Conservation (phyloP, 1,140 invertebrate species). For the Temnothorax nylanderi region DNA sequence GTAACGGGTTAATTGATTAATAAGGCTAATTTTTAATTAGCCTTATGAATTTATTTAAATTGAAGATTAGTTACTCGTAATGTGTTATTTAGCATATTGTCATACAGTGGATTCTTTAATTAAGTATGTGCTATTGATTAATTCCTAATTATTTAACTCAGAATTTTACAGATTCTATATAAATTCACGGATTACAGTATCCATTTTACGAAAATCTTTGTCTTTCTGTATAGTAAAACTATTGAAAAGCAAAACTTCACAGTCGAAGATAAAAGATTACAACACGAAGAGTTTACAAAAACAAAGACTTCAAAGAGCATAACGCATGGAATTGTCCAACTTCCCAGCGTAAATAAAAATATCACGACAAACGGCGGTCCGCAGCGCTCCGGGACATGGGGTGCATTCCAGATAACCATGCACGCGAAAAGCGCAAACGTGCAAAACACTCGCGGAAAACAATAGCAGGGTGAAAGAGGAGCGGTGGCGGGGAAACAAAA, state of each 20-base stretch:
- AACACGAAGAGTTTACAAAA: conserved; percentile 18
- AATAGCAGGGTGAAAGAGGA: conserved; percentile 16
- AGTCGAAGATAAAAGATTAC: conserved; percentile 33
- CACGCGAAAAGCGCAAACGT: conserved; percentile 54
- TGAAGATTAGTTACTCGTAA: background rate
- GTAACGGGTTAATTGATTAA: background rate
- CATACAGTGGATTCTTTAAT: background rate
- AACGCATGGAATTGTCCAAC: conserved; percentile 50
- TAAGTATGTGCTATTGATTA: background rate
- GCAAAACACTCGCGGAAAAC: conserved; percentile 47
- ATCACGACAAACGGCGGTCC: conserved; percentile 48
- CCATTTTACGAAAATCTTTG: conserved; percentile 9
- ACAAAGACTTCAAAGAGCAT: conserved; percentile 48
- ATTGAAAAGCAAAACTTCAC: conserved; percentile 7
- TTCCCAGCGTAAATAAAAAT: conserved; percentile 52
- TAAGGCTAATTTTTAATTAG: background rate
- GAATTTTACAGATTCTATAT: background rate
- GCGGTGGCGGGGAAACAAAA: background rate
- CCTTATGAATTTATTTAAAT: background rate
- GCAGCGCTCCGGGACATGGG: conserved; percentile 28
- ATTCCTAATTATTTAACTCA: background rate
- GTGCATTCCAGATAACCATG: conserved; percentile 54
- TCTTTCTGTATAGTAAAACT: background rate
- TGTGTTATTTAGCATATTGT: background rate
- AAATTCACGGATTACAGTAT: background rate